Evolutionary conservation across 2,113 vertebrate species (phyloP), one percentile per base, ranked within the genome.

Genomic region (Myotis lucifugus): DNA sequence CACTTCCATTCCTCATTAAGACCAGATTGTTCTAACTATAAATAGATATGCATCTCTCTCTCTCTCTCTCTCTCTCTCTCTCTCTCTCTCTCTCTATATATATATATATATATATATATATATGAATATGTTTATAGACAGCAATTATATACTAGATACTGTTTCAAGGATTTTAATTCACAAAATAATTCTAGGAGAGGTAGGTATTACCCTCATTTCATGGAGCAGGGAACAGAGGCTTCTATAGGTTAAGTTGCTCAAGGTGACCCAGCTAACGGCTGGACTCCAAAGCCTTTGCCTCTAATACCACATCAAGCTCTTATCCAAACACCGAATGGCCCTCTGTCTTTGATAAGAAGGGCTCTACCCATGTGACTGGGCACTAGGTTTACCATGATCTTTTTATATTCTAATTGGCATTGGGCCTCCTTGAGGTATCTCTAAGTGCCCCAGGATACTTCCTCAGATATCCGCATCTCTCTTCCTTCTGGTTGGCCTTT

Each of bases 131-230:
- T 23, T 82, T 88, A 61, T n/a, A 46, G 82, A 15, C 7, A 87
- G 25, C 32, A 48, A 2, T 42, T 84, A 32, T 73, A 19, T 88
- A 50, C 25, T 81, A 76, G 14, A 61, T 25, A 56, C 6, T 52
- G 1, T 78, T 73, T 70, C 59, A 82, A 79, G 19, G 34, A 59
- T 83, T 86, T 90, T 87, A 54, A 92, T 52, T 85, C 42, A 91
- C 0, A n/a, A 78, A 85, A 82, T 69, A 72, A 70, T 37, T 23
- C 2, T 3, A 87, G 21, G 42, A 94, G 66, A 70, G 19, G 34
- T 11, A 67, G 64, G 15, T n/a, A 40, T 56, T 91, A 54, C 70
- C 10, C 6, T 29, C 52, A n/a, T 72, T 88, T 90, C n/a, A 27
- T 8, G 64, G 66, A 84, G 19, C n/a, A 64, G 17, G 52, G 73